Conservation (phyloP, 2,113 vertebrate species). For the Paradoxurus hermaphroditus region DNA sequence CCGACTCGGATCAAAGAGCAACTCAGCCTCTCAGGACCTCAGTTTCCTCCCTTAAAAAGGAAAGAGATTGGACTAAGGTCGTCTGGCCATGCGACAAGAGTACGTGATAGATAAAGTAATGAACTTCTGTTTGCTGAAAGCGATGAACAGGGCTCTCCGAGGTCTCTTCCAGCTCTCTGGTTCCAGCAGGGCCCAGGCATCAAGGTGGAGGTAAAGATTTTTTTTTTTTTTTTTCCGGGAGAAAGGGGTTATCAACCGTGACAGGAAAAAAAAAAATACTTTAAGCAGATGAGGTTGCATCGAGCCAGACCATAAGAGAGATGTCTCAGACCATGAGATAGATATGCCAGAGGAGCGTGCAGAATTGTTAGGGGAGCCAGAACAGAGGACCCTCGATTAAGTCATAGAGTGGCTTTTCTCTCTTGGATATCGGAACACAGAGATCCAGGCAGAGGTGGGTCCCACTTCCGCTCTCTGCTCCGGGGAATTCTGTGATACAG, state of each 20-base stretch:
- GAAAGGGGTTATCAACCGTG: neutral
- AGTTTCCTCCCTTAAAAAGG: conserved; percentile 53
- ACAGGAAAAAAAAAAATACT: neutral
- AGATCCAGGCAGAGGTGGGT: neutral
- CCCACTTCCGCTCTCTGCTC: neutral
- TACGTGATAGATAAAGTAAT: conserved; percentile 62
- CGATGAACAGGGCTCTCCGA: conserved; percentile 38
- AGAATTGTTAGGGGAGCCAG: neutral
- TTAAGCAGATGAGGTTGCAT: neutral
- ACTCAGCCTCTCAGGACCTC: conserved; percentile 66
- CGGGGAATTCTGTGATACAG: neutral
- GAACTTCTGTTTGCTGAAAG: conserved; percentile 54
- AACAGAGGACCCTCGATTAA: neutral
- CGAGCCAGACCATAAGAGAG: neutral
- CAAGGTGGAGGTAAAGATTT: conserved; percentile 15
- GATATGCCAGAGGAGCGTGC: neutral
- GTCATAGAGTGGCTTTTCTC: neutral
- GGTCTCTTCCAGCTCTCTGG: conserved; percentile 23
- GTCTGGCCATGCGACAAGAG: conserved; percentile 47
- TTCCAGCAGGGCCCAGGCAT: conserved; percentile 35
- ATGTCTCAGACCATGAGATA: neutral
- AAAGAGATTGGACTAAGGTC: conserved; percentile 65
- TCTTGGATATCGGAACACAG: neutral
- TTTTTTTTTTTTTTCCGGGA: too few species aligned
- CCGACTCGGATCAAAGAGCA: conserved; percentile 67